Percentiles rank a stretch among this genome's conserved stretches.
Evolutionary conservation across 1,140 invertebrate species (phyloP).

Genomic region (Euschistus heros): DNA sequence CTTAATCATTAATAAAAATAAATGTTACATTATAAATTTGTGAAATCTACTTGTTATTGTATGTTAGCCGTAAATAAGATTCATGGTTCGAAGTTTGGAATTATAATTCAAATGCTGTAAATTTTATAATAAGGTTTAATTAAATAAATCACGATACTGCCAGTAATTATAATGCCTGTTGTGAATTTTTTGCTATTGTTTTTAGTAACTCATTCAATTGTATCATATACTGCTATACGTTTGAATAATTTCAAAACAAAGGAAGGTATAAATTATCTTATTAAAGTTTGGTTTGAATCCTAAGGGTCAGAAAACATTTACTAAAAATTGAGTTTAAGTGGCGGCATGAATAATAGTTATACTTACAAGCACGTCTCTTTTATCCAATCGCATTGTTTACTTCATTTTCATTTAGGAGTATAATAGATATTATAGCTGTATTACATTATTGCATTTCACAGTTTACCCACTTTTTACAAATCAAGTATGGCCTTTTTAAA

Average conservation of each 20-base stretch:
- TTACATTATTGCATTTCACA: no score
- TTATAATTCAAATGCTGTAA: constrained; percentile 1
- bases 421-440: no score
- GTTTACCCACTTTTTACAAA: no score
- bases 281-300: background rate
- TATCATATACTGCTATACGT: background rate
- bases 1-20: background rate
- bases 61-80: background rate
- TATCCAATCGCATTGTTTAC: no score
- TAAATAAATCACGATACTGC: constrained; percentile 5
- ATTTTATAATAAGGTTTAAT: background rate
- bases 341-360: background rate
- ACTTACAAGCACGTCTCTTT: background rate
- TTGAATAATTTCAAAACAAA: background rate
- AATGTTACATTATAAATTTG: background rate
- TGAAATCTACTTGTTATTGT: background rate
- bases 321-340: background rate
- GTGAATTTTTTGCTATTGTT: constrained; percentile 1
- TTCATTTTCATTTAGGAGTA: no score
- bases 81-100: background rate
- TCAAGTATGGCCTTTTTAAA: no score
- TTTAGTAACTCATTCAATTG: constrained; percentile 2
- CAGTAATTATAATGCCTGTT: constrained; percentile 7
- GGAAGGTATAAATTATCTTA: background rate
- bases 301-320: background rate